These are phyloP conservation scores for Meloidogyne floridensis DNA, from an alignment of 1,140 invertebrate genomes.

Conservation along the genomic window DNA sequence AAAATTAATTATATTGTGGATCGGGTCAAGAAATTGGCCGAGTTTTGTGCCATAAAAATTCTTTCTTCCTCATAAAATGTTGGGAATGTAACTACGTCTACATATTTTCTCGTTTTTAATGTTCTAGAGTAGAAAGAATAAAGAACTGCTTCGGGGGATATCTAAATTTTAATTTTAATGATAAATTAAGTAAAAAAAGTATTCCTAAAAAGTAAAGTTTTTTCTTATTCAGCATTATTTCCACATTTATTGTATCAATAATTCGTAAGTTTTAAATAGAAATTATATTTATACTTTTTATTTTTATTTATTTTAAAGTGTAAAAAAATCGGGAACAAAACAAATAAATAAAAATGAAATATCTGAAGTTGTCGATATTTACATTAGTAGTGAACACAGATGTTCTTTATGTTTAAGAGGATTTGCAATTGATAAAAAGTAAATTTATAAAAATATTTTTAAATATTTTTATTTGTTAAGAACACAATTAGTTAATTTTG, in stretches of 20 bases:
- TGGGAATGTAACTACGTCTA: too few relatives aligned
- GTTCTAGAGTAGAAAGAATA: too few relatives aligned
- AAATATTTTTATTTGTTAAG: neutral
- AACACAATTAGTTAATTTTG: neutral
- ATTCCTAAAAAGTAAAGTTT: too few relatives aligned
- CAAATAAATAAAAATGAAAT: neutral
- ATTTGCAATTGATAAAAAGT: neutral
- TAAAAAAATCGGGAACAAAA: neutral
- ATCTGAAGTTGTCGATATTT: neutral
- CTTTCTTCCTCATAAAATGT: too few relatives aligned
- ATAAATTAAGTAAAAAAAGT: too few relatives aligned
- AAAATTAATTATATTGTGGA: neutral
- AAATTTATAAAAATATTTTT: neutral
- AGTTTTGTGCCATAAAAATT: too few relatives aligned
- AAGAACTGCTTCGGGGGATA: too few relatives aligned
- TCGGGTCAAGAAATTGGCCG: too few relatives aligned
- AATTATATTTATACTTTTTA: neutral
- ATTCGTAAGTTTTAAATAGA: neutral
- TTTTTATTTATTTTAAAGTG: neutral
- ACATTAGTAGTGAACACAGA: conserved; percentile 4
- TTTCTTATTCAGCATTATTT: neutral
- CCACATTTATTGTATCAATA: neutral
- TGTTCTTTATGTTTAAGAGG: neutral
- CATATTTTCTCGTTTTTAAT: too few relatives aligned
- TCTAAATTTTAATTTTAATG: too few relatives aligned